Evolutionary conservation across 2,888 invertebrate genomes (phyloP), one percentile per base, ranked within the genome.

Genomic region (Chydorus sphaericus): DNA sequence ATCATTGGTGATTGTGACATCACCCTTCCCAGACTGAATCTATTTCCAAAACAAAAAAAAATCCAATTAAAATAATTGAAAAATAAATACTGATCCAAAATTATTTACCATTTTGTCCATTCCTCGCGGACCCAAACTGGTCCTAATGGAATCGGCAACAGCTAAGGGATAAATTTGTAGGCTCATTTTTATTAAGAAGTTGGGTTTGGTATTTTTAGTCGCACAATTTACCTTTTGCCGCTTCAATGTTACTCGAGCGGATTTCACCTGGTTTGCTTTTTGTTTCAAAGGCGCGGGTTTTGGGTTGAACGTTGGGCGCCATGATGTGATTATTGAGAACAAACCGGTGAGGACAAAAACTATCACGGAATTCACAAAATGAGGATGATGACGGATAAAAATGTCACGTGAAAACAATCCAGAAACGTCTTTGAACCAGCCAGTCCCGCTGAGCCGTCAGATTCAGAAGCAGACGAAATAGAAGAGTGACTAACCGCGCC

Each of bases 1-100:
- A 77, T 98, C 98, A 73, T 99, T 98, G 55, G 98, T 99, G 60
- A 98, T 98, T 2, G 96, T 97, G 0, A 98, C 98, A 76, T 97
- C 97, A 7, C 97, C 97, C 74, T 91, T 94, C 33, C 82, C 82
- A 33, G 91, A 77, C 77, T 98, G 97, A 65, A 98, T 98, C 88
- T 89, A 66, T 18, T 33, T 33, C 14, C 14, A 20, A 16, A 62
- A 62, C 39, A n/a, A 28, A 18, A 50, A 33, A 50, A 29, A n/a
- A 18, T 6, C 10, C 20, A 29, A 30, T 23, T 56, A 36, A 18
- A 61, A 51, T 7, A 10, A 11, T 26, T 8, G 20, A 10, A 23
- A 36, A 28, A 33, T 18, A 30, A 37, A 36, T 18, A 18, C 16
- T 10, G 36, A 14, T n/a, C n/a, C n/a, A n/a, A 49, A 30, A 23